Conservation (phyloP, 2,888 invertebrate species). For the Ectropis crepuscularia region DNA sequence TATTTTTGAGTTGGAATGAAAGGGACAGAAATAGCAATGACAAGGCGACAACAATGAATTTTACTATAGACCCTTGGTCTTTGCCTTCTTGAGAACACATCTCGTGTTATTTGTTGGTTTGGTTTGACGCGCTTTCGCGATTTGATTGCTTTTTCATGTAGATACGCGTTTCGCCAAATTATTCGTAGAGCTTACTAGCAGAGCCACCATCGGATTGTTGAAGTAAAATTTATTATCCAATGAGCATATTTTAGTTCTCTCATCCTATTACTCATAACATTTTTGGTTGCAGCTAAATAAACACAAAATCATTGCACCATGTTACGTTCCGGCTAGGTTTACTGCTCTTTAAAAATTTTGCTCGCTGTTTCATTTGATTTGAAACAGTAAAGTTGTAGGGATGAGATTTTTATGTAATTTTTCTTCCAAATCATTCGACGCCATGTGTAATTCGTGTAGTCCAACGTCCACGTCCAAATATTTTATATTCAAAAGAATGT, state of each 20-base stretch:
- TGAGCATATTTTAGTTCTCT: neutral
- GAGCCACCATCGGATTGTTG: neutral
- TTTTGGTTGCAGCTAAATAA: neutral
- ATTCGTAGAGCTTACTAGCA: neutral
- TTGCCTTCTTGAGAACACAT: constrained; percentile 77
- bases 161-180: constrained; percentile 46
- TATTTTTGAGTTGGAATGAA: too few relatives aligned
- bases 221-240: neutral
- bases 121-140: constrained; percentile 71
- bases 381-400: neutral
- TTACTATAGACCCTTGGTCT: constrained; percentile 35
- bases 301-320: constrained; percentile 50
- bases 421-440: too few relatives aligned
- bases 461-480: too few relatives aligned
- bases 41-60: too few relatives aligned
- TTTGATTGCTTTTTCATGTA: constrained; percentile 83
- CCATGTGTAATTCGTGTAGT: too few relatives aligned
- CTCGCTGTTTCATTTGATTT: neutral
- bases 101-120: constrained; percentile 70
- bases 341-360: constrained; percentile 15
- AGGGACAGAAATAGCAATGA: too few relatives aligned
- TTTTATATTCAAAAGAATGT: too few relatives aligned
- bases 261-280: neutral
- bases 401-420: too few relatives aligned
- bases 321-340: constrained; percentile 33